Conservation (phyloP, 2,113 vertebrate genomes). For the Potamarius usumacintae region DNA sequence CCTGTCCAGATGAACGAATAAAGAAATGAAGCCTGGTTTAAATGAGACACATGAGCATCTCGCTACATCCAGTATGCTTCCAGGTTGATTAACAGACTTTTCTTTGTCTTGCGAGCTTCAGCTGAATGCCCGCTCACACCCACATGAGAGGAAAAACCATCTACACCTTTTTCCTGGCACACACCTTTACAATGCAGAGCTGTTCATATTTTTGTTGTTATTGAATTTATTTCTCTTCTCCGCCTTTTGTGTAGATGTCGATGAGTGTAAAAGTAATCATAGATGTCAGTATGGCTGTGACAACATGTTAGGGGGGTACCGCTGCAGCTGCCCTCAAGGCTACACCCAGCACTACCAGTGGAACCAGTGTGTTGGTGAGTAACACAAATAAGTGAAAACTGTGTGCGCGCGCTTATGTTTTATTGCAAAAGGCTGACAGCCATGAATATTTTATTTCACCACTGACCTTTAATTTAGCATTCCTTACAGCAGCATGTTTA, state of each 20-base stretch:
- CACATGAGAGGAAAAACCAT: not conserved
- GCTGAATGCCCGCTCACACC: not conserved
- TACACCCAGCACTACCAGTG: constrained; percentile 85
- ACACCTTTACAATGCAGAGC: not conserved
- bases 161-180: not conserved
- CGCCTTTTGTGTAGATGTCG: constrained; percentile 70
- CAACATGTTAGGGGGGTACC: constrained; percentile 80
- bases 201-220: not conserved
- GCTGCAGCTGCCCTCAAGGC: constrained; percentile 82
- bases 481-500: not conserved
- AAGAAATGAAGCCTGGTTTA: not conserved
- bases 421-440: not conserved
- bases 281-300: constrained; percentile 84
- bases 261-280: constrained; percentile 81
- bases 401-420: not conserved
- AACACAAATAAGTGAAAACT: not conserved
- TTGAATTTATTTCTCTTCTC: no score
- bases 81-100: not conserved
- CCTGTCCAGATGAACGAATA: not conserved
- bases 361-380: constrained; percentile 88
- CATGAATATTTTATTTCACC: constrained; percentile 1
- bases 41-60: not conserved
- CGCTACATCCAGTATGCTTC: not conserved
- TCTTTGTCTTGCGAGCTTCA: not conserved
- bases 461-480: not conserved